phyloP scores from a whole-genome alignment of 2,113 vertebrate genomes.

The Protomyctophum bolini region DNA sequence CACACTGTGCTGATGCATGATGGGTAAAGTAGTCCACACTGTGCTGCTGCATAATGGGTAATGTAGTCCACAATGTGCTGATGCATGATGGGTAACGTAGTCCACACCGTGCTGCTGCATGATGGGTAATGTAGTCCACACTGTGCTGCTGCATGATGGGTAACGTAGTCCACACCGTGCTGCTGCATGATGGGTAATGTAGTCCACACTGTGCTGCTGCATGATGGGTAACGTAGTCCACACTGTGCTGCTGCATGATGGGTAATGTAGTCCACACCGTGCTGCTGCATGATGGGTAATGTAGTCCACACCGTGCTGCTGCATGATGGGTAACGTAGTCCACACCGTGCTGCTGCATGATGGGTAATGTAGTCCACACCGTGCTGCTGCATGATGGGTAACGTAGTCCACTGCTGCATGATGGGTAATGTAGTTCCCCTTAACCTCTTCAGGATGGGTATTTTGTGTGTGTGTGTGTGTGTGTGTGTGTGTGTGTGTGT shows the following conservation, averaged over 20 bases:
- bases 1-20: not conserved
- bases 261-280: conserved; percentile 51
- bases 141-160: not conserved
- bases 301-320: conserved; percentile 77
- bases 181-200: conserved; percentile 78
- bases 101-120: conserved; percentile 71
- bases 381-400: conserved; percentile 81
- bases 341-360: not conserved
- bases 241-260: conserved; percentile 80
- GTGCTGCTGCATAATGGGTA: conserved; percentile 80
- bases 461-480: conserved; percentile 30
- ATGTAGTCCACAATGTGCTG: not conserved
- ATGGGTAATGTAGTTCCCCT: not conserved
- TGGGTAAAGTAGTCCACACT: conserved; percentile 32
- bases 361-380: conserved; percentile 66
- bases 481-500: not conserved
- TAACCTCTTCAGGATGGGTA: too few relatives aligned
- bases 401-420: too few relatives aligned
- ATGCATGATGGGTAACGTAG: too few relatives aligned
- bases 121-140: conserved; percentile 68
- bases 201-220: not conserved
- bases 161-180: conserved; percentile 48
- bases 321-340: conserved; percentile 74
- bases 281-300: too few relatives aligned
- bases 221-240: conserved; percentile 53